Conservation (phyloP, 1,140 invertebrate species). For the Chrysomallon squamiferum region DNA sequence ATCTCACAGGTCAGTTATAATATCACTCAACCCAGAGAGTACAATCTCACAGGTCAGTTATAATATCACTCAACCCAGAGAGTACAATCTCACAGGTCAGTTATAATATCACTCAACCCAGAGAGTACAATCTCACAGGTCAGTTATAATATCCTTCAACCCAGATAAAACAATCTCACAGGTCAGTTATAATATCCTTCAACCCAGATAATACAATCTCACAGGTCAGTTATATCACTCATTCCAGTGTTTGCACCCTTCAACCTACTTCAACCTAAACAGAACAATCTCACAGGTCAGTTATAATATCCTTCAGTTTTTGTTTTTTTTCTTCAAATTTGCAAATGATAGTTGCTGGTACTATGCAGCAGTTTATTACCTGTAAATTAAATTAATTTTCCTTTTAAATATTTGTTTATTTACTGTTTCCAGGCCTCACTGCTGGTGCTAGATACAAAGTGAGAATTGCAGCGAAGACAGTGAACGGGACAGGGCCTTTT, state of each 20-base stretch:
- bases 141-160: neutral
- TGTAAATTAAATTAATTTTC: no score
- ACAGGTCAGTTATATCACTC: no score
- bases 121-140: neutral
- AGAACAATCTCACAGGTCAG: slow-evolving; percentile 28
- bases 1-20: neutral
- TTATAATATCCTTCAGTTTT: neutral
- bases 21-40: neutral
- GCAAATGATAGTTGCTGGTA: no score
- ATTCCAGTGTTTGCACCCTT: no score
- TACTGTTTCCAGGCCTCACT: slow-evolving; percentile 14
- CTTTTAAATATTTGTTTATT: no score
- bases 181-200: neutral
- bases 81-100: neutral
- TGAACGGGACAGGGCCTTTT: slow-evolving; percentile 25
- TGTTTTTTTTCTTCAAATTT: no score
- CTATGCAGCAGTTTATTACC: no score
- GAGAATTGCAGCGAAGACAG: slow-evolving; percentile 22
- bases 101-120: no score
- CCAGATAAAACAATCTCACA: neutral
- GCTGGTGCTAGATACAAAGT: slow-evolving; percentile 22
- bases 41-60: neutral
- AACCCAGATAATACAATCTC: neutral
- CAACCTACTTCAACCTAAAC: neutral
- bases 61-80: neutral